These are phyloP conservation scores for Calliopum simillimum DNA, from an alignment of 2,888 invertebrate genomes.

Conservation along the genomic window DNA sequence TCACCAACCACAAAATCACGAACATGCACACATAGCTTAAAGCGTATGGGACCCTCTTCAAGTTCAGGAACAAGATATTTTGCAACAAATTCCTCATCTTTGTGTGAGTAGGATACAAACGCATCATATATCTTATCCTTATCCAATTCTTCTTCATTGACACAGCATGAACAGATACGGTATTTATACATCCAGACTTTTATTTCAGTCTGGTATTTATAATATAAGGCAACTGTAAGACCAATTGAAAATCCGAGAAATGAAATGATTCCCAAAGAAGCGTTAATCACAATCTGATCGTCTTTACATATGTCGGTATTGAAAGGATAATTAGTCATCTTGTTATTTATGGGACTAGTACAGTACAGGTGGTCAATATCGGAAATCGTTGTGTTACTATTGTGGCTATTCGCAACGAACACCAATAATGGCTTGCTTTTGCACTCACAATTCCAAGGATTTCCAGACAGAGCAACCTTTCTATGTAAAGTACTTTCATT, in stretches of 20 bases:
- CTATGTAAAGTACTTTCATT: constrained; percentile 67
- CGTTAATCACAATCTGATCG: constrained; percentile 60
- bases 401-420: constrained; percentile 71
- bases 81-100: no score
- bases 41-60: constrained; percentile 73
- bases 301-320: constrained; percentile 68
- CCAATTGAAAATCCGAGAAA: constrained; percentile 69
- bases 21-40: constrained; percentile 78
- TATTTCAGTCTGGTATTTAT: constrained; percentile 72
- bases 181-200: constrained; percentile 76
- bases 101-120: no score
- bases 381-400: constrained; percentile 59
- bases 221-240: constrained; percentile 69
- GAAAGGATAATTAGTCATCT: constrained; percentile 50
- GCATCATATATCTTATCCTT: no score
- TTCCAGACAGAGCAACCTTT: constrained; percentile 72
- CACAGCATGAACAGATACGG: no score
- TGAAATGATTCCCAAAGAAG: constrained; percentile 64
- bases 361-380: constrained; percentile 61
- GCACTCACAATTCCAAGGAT: no score
- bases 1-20: constrained; percentile 82
- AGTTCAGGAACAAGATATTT: no score
- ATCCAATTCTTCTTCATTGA: no score
- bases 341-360: constrained; percentile 46
- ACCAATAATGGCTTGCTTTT: constrained; percentile 71